Evolutionary conservation across 2,797 vertebrate species (phyloP).

Genomic region (Tenualosa thibaudeaui): DNA sequence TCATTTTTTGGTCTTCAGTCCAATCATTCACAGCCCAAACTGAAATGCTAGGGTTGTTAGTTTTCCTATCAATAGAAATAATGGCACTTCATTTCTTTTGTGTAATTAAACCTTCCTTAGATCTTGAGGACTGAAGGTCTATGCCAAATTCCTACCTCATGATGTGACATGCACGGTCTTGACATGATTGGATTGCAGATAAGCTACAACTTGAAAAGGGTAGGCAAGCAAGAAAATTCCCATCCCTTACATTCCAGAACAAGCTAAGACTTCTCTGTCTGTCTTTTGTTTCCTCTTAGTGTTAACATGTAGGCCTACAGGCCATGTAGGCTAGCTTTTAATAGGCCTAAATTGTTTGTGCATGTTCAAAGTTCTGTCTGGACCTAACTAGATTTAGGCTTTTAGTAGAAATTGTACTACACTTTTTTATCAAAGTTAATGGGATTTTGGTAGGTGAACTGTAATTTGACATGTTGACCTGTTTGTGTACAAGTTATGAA

Average conservation of each 20-base stretch:
- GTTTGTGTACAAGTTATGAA: too few species aligned
- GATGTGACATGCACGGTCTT: conserved; percentile 41
- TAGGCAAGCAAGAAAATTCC: neutral
- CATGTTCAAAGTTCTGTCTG: too few species aligned
- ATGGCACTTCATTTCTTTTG: too few species aligned
- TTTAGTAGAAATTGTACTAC: too few species aligned
- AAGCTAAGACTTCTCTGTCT: conserved; percentile 38
- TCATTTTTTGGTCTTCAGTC: too few species aligned
- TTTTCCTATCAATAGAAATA: neutral
- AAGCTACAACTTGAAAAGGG: conserved; percentile 22
- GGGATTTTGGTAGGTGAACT: too few species aligned
- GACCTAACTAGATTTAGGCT: too few species aligned
- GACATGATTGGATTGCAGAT: conserved; percentile 51
- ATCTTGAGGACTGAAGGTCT: neutral
- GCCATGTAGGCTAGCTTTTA: too few species aligned
- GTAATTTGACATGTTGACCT: too few species aligned
- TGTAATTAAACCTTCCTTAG: conserved; percentile 3
- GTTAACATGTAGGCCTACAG: too few species aligned
- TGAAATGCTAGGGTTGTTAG: neutral
- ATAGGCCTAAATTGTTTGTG: too few species aligned
- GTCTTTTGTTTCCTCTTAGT: neutral
- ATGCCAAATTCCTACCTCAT: conserved; percentile 5
- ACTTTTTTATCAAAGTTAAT: too few species aligned
- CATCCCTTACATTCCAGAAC: conserved; percentile 23
- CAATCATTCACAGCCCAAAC: neutral